Evolutionary conservation across 2,113 vertebrate genomes (phyloP).

Genomic region (Oryzias celebensis): DNA sequence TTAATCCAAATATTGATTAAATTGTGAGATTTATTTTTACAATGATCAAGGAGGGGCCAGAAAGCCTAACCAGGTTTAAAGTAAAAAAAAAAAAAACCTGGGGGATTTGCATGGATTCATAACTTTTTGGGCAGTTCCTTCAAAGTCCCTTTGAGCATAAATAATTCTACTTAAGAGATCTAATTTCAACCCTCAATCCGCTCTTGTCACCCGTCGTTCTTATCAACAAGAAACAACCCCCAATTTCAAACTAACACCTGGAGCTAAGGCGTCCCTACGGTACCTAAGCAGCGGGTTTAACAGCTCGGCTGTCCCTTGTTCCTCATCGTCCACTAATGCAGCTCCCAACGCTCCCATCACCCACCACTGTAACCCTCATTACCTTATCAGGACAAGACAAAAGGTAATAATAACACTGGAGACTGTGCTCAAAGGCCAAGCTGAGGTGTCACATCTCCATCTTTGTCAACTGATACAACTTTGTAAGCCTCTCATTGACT

Average conservation of each 20-base stretch:
- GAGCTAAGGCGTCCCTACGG: conserved; percentile 12
- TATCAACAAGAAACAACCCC: conserved; percentile 21
- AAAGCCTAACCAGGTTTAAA: neutral
- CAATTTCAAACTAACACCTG: conserved; percentile 24
- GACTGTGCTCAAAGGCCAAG: conserved; percentile 49
- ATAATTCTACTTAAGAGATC: neutral
- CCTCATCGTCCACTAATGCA: conserved; percentile 63
- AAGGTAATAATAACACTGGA: conserved; percentile 63
- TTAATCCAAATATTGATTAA: too few relatives aligned
- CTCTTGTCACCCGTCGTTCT: conserved; percentile 10
- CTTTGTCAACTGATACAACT: conserved; percentile 61
- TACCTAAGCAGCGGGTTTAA: conserved; percentile 32
- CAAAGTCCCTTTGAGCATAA: neutral
- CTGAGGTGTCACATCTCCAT: conserved; percentile 57
- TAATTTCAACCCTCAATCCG: conserved; percentile 8
- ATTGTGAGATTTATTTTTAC: too few relatives aligned
- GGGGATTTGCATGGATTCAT: neutral
- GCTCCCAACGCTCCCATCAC: conserved; percentile 55
- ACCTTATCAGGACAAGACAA: conserved; percentile 77
- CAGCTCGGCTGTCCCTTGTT: conserved; percentile 28
- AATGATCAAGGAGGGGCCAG: neutral
- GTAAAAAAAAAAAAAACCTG: neutral
- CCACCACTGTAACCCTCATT: conserved; percentile 64
- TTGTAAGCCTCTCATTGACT: conserved; percentile 67
- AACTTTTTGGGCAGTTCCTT: neutral